phyloP scores from a whole-genome alignment of 2,888 invertebrate genomes.

The Slavum lentiscoides region DNA sequence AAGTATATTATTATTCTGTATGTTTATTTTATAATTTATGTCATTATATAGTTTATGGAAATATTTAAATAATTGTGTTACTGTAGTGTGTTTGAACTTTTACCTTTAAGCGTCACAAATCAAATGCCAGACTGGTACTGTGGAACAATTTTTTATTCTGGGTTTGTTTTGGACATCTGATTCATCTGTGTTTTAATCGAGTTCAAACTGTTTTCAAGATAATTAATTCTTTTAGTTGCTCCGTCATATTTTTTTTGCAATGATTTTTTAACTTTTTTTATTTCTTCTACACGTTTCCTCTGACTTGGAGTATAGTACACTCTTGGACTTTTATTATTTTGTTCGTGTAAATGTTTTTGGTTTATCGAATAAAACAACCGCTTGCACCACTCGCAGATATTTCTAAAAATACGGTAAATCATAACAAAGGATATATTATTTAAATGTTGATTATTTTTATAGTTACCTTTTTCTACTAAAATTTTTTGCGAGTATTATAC shows the following conservation, averaged over 20 bases:
- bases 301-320: background rate
- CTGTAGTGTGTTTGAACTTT: too few relatives aligned
- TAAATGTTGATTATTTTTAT: background rate
- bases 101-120: too few relatives aligned
- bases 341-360: background rate
- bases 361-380: background rate
- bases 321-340: background rate
- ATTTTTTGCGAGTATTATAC: background rate
- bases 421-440: background rate
- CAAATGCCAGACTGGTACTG: background rate
- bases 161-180: background rate
- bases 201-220: background rate
- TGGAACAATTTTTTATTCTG: background rate
- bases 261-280: background rate
- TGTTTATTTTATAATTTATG: too few relatives aligned
- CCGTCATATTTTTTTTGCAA: background rate
- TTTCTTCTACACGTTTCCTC: background rate
- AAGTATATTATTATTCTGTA: too few relatives aligned
- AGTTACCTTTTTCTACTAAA: background rate
- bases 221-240: background rate
- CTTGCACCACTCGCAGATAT: conserved; percentile 9
- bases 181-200: background rate
- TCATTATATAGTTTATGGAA: too few relatives aligned
- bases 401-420: background rate
- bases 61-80: too few relatives aligned